phyloP scores from a whole-genome alignment of 1,140 invertebrate species.

The Aphelenchoides fujianensis region DNA sequence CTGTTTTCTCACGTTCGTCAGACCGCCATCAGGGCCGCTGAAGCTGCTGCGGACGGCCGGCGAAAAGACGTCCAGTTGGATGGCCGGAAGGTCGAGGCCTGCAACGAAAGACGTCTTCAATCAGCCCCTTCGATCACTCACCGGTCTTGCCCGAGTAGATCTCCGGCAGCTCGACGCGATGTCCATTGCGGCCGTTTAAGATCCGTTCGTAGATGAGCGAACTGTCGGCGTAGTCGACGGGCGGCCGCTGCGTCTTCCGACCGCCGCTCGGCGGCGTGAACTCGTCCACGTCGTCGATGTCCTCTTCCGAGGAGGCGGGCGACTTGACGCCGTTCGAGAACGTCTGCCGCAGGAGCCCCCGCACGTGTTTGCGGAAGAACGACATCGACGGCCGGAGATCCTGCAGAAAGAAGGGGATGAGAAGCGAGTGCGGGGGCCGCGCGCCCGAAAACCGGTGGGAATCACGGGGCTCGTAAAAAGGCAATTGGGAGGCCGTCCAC shows the following conservation, averaged over 20 bases:
- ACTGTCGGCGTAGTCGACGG: constrained; percentile 27
- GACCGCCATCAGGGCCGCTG: constrained; percentile 75
- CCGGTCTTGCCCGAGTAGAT: constrained; percentile 57
- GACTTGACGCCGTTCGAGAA: constrained; percentile 33
- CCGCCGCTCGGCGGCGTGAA: constrained; percentile 16
- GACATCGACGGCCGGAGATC: no score
- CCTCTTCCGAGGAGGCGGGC: not conserved
- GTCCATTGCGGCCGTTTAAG: constrained; percentile 47
- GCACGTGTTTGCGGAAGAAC: constrained; percentile 53
- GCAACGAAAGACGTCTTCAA: not conserved
- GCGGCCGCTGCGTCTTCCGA: constrained; percentile 7
- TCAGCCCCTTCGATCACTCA: constrained; percentile 2
- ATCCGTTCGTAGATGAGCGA: constrained; percentile 45
- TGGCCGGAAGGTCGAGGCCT: constrained; percentile 57
- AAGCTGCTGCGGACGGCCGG: constrained; percentile 69
- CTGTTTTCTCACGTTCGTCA: constrained; percentile 68
- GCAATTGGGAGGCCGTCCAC: no score
- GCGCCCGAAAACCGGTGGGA: no score
- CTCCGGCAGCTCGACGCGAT: constrained; percentile 43
- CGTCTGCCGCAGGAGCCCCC: constrained; percentile 45
- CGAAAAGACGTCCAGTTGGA: constrained; percentile 50
- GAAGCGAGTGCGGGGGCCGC: no score
- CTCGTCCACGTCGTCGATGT: constrained; percentile 19
- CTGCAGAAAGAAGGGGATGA: no score
- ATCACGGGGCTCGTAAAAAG: no score